Conservation (phyloP, 1,140 invertebrate genomes). For the Halyomorpha halys region DNA sequence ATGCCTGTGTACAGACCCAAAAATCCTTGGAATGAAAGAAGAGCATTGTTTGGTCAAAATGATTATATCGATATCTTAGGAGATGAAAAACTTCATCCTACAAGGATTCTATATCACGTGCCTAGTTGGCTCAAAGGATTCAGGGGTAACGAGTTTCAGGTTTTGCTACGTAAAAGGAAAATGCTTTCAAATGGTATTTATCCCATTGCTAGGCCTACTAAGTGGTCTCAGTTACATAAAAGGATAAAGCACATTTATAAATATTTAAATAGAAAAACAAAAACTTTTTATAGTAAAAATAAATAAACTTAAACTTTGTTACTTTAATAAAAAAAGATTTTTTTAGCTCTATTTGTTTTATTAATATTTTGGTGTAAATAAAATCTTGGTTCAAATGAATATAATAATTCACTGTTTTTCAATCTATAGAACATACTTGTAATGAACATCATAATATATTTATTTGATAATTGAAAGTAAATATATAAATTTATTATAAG, state of each 20-base stretch:
- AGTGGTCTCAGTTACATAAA: conserved; percentile 62
- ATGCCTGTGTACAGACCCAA: conserved; percentile 60
- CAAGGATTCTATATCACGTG: conserved; percentile 67
- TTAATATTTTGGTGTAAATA: no score
- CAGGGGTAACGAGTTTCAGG: conserved; percentile 74
- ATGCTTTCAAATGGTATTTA: conserved; percentile 46
- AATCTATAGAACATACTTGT: no score
- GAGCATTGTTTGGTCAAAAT: conserved; percentile 85
- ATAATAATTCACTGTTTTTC: no score
- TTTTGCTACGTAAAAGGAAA: conserved; percentile 64
- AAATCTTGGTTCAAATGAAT: no score
- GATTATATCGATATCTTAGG: conserved; percentile 94
- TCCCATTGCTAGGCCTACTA: conserved; percentile 54
- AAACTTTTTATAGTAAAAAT: conserved; percentile 42
- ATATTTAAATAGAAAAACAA: conserved; percentile 68
- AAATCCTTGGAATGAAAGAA: conserved; percentile 61
- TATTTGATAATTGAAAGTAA: no score
- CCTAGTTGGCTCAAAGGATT: conserved; percentile 79
- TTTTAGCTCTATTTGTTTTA: no score
- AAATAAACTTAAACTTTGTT: conserved; percentile 1
- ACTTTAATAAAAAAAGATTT: no score
- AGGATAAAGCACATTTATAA: conserved; percentile 61
- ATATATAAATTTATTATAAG: no score
- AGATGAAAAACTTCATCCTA: conserved; percentile 66
- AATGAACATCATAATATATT: no score